A percentile compares a stretch with the other conserved stretches of the same genome.
Evolutionary conservation across 2,113 vertebrate species (phyloP).

Genomic region (Menidia beryllina): DNA sequence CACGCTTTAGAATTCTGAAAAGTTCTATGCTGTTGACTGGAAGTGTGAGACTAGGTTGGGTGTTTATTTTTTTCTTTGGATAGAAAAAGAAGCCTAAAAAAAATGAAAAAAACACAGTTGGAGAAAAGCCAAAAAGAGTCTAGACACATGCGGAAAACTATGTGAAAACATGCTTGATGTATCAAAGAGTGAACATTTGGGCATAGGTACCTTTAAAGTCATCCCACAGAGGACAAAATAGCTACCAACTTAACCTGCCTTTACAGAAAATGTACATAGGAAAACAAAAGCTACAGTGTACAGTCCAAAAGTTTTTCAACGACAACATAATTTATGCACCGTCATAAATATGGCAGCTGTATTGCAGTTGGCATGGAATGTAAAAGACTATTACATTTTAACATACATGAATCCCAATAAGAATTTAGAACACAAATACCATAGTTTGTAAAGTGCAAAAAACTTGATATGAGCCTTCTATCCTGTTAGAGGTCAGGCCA

Average conservation of each 20-base stretch:
- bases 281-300: conserved; percentile 12
- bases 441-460: neutral
- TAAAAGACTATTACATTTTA: neutral
- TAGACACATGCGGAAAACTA: conserved; percentile 31
- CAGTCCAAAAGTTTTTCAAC: neutral
- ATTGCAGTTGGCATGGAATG: neutral
- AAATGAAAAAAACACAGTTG: too few species aligned
- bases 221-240: neutral
- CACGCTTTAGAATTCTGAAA: neutral
- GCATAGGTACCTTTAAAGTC: conserved; percentile 5
- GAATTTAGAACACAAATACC: neutral
- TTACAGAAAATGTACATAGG: conserved; percentile 30
- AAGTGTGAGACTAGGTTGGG: too few species aligned
- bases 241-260: conserved; percentile 1
- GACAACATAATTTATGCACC: neutral
- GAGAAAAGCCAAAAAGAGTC: too few species aligned
- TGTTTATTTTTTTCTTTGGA: too few species aligned
- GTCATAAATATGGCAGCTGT: neutral
- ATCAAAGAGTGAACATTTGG: conserved; percentile 15
- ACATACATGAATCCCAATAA: neutral
- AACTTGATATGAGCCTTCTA: neutral
- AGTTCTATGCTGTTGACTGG: neutral
- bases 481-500: conserved; percentile 2
- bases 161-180: conserved; percentile 1
- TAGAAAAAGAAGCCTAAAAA: too few species aligned